Evolutionary conservation across 1,140 invertebrate genomes (phyloP).

Genomic region (Heliconius hermathena): DNA sequence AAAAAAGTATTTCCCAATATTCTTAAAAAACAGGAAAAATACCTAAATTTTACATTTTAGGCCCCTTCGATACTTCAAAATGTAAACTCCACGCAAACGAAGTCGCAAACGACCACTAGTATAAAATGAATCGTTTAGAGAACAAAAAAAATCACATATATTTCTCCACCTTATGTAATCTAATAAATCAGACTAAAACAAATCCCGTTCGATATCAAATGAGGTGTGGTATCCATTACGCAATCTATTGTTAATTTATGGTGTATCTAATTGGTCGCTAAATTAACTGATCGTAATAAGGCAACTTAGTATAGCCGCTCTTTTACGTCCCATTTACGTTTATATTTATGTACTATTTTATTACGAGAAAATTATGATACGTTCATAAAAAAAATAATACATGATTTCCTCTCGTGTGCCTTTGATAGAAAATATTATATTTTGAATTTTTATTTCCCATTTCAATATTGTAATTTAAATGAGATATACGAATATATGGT

Average conservation of each 20-base stretch:
- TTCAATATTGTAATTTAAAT: background rate
- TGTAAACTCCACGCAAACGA: too few relatives aligned
- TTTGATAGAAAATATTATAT: background rate
- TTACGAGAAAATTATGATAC: slow-evolving; percentile 9
- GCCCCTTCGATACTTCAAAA: too few relatives aligned
- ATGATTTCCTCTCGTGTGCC: background rate
- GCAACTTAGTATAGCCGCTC: background rate
- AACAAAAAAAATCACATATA: slow-evolving; percentile 10
- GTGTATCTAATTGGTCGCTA: slow-evolving; percentile 30
- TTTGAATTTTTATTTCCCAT: background rate
- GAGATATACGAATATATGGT: too few relatives aligned
- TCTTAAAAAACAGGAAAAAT: too few relatives aligned
- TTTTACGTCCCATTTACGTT: slow-evolving; percentile 6
- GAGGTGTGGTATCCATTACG: slow-evolving; percentile 18
- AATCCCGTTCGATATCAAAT: slow-evolving; percentile 23
- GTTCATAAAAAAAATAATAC: slow-evolving; percentile 1
- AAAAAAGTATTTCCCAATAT: too few relatives aligned
- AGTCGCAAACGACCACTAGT: too few relatives aligned
- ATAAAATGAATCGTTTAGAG: too few relatives aligned
- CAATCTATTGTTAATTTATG: slow-evolving; percentile 31
- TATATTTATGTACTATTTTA: slow-evolving; percentile 6
- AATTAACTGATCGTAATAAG: slow-evolving; percentile 31
- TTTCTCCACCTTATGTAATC: background rate
- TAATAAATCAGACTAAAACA: slow-evolving; percentile 9
- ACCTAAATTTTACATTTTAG: too few relatives aligned